Conservation (phyloP, 2,113 vertebrate species). For the Phasianus colchicus region DNA sequence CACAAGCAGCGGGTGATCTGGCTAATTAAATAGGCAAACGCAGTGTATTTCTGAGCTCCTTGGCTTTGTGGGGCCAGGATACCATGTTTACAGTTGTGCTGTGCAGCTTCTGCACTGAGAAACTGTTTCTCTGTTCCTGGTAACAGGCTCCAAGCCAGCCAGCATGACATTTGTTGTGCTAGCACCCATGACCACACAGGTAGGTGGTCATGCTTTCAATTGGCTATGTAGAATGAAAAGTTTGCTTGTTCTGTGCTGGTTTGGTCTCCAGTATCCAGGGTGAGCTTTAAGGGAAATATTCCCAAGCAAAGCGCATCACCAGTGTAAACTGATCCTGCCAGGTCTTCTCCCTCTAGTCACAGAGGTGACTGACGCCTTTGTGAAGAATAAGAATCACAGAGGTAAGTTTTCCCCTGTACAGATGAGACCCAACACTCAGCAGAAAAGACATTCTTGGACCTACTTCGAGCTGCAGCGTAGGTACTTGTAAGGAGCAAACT, state of each 20-base stretch:
- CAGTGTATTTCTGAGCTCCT: not conserved
- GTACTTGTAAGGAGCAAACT: not conserved
- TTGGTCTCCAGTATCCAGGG: not conserved
- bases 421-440: too few species aligned
- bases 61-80: not conserved
- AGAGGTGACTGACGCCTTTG: not conserved
- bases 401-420: not conserved
- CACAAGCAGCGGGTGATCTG: not conserved
- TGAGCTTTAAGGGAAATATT: not conserved
- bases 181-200: not conserved
- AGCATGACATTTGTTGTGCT: rapidly evolving
- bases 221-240: not conserved
- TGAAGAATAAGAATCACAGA: not conserved
- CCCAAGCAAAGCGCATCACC: rapidly evolving
- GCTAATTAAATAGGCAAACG: not conserved
- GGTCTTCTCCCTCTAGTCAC: not conserved
- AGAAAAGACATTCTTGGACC: not conserved
- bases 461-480: not conserved
- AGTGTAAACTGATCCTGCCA: rapidly evolving
- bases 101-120: not conserved
- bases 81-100: rapidly evolving
- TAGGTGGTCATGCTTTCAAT: not conserved
- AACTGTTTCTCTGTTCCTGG: not conserved
- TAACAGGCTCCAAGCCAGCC: not conserved
- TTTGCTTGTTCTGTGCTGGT: not conserved